Evolutionary conservation across 2,888 invertebrate species (phyloP), one percentile per base, ranked within the genome.

Genomic region (Epinotia brunnichana): DNA sequence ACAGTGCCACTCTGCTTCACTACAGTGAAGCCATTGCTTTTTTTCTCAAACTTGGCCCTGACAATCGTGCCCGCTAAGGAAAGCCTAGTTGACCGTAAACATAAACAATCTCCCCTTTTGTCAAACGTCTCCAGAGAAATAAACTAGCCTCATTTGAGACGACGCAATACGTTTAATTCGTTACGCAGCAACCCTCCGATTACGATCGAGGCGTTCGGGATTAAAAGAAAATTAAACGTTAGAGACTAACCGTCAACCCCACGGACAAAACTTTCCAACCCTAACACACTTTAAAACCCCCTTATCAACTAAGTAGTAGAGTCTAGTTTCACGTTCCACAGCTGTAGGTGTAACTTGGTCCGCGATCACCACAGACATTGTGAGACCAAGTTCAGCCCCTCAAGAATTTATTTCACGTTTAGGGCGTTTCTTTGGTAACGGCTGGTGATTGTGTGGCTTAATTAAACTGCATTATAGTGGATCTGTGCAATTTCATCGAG

Each of bases 141-240:
- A 86, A 90, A 93, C 90, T 92, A 85, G 90, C 83, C 90, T 91
- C 90, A 92, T 92, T 93, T 92, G 89, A 87, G 91, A 91, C 89
- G 86, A 91, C 87, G 90, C 92, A 91, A 93, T 92, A 88, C 88
- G 88, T 88, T 90, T 90, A 91, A 91, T 92, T 92, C 90, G 91
- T 87, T 86, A 90, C 91, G 88, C 85, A 77, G 87, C 87, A 88
- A 87, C 90, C 91, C 91, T 87, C 88, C 83, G 88, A 91, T 92
- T 90, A 88, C 86, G 84, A 90, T 90, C 85, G 87, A 87, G 87
- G 87, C 90, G 85, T 88, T 88, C 83, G 87, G 90, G 91, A 92
- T 93, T 92, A 93, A 92, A 92, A 92, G 92, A 92, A 92, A 93
- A 92, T 92, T 92, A 92, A 92, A 91, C 88, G 89, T 85, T 86